Base-by-base conservation (phyloP, 2,113 vertebrate genomes). In the Empidonax traillii region DNA sequence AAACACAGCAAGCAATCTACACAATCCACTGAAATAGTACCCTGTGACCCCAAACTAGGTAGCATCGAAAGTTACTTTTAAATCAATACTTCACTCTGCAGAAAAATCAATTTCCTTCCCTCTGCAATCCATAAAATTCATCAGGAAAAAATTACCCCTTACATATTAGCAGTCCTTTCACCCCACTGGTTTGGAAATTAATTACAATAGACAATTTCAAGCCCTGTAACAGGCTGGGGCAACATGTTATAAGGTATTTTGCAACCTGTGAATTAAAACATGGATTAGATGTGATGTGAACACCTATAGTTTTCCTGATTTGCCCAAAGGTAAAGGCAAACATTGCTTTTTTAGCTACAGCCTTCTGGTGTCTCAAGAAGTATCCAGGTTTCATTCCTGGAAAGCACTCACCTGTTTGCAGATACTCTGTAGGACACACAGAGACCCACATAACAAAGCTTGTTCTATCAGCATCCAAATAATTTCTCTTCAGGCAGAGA, bases 11-110 rank as follows among this genome's bases (percentile, higher is more conserved):
- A 82, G 84, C 44, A 68, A 66, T 53, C 87, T 69, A 85, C 53
- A 82, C 82, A 95, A 96, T 85, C 94, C 74, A 95, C 81, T 89
- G 96, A 91, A 96, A 89, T 44, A 66, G 59, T 71, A 93, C 43
- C 68, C 73, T 43, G 35, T 79, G 93, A 96, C 84, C 94, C 87
- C 71, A 89, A 58, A 95, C 66, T 51, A 82, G 71, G 87, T 35
- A 87, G 94, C 65, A 91, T 47, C 68, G 74, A 87, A 91, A 94
- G 74, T 85, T 93, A 76, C 74, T 89, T 95, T 93, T 18, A 76
- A 95, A 97, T 96, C 96, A 94, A 97, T 97, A 95, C 62, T 91
- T 96, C 85, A 95, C 94, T 95, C 33, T 81, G 91, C 89, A 97
- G 87, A 96, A 97, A 95, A 97, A 96, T 96, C 96, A 87, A 97